Percentiles rank a stretch among this genome's conserved stretches.
Conservation (phyloP, 2,888 invertebrate genomes). For the Ophion obscuratus region DNA sequence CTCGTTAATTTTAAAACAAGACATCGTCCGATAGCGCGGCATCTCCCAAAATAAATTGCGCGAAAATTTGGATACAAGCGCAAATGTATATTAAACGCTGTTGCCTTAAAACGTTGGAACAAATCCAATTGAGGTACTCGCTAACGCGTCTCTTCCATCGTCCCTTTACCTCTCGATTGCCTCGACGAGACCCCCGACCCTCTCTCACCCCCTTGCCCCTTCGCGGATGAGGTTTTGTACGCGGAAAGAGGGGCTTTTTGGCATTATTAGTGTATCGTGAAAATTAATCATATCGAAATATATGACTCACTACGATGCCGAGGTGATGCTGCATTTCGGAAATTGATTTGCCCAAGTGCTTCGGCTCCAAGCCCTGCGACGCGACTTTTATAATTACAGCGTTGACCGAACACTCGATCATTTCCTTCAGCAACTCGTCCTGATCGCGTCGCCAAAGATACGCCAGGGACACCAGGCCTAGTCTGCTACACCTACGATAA, state of each 20-base stretch:
- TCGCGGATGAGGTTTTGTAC: neutral
- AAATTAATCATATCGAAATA: slow-evolving; percentile 34
- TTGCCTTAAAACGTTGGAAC: slow-evolving; percentile 67
- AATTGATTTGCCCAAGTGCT: slow-evolving; percentile 95
- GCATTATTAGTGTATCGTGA: slow-evolving; percentile 36
- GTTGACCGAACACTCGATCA: slow-evolving; percentile 96
- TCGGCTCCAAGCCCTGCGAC: slow-evolving; percentile 94
- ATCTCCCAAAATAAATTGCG: slow-evolving; percentile 74
- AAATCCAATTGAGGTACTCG: slow-evolving; percentile 68
- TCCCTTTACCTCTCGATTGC: slow-evolving; percentile 31
- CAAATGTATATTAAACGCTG: slow-evolving; percentile 41
- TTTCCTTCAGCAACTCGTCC: slow-evolving; percentile 96
- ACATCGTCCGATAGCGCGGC: slow-evolving; percentile 68
- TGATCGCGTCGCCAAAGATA: slow-evolving; percentile 99
- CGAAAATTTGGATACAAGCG: slow-evolving; percentile 69
- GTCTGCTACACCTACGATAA: slow-evolving; percentile 91
- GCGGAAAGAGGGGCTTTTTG: slow-evolving; percentile 25
- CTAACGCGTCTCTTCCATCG: slow-evolving; percentile 44
- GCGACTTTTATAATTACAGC: slow-evolving; percentile 99
- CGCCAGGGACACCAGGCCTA: slow-evolving; percentile 94
- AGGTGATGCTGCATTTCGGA: slow-evolving; percentile 95
- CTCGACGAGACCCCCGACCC: neutral
- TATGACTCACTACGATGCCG: slow-evolving; percentile 88
- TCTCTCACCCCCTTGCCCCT: neutral
- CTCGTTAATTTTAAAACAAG: slow-evolving; percentile 56